phyloP scores from a whole-genome alignment of 30 jellyfish, hydroid and myxozoan species.

The Turritopsis rubra region DNA sequence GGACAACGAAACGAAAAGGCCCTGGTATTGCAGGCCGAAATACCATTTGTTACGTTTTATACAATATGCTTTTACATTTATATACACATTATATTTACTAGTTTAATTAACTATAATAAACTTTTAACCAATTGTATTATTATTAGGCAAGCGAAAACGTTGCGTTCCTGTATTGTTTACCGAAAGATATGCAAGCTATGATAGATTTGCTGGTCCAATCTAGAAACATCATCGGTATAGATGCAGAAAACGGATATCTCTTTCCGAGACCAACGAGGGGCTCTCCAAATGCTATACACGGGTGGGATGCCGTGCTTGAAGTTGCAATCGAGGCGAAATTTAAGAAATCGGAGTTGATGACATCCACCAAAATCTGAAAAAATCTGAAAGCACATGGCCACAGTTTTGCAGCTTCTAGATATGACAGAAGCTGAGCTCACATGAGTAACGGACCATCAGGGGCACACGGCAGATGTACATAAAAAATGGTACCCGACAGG shows the following conservation, averaged over 20 bases:
- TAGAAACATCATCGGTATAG: not conserved
- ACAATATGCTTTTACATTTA: no score
- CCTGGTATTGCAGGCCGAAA: no score
- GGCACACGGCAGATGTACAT: slow-evolving; percentile 29
- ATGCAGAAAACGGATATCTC: not conserved
- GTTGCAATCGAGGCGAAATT: slow-evolving; percentile 25
- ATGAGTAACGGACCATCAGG: slow-evolving; percentile 31
- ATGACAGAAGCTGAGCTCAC: slow-evolving; percentile 29
- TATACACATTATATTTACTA: no score
- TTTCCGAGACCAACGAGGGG: not conserved
- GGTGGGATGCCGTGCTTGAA: slow-evolving; percentile 17
- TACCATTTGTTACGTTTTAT: no score
- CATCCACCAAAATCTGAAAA: slow-evolving; percentile 36
- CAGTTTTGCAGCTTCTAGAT: slow-evolving; percentile 27
- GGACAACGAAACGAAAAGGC: no score
- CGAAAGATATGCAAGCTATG: not conserved
- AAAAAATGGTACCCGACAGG: slow-evolving; percentile 29
- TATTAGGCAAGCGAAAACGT: not conserved
- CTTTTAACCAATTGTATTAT: no score
- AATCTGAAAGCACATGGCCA: slow-evolving; percentile 34
- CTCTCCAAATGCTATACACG: slow-evolving; percentile 4
- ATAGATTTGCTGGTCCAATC: not conserved
- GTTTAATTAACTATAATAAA: no score
- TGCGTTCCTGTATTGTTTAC: slow-evolving; percentile 13
- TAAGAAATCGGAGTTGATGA: slow-evolving; percentile 20